Base-by-base conservation (phyloP, 1,140 invertebrate species). In the Helicoverpa armigera region DNA sequence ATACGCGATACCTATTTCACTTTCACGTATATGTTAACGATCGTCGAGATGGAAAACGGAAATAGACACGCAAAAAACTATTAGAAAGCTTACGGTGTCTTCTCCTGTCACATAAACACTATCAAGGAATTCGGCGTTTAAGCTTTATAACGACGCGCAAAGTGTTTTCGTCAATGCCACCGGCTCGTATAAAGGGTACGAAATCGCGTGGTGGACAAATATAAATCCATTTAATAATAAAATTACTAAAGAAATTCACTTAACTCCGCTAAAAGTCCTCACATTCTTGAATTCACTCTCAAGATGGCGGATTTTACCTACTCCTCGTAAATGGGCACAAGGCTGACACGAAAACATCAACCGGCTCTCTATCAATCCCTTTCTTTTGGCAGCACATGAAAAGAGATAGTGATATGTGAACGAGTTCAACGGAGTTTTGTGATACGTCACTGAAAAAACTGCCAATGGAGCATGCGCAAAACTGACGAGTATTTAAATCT, bases 281-380 rank as follows among this genome's bases (percentile, higher is more conserved):
- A 93, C 92, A 94, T 92, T 94, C 91, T 94, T 95, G 92, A 95
- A 95, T 94, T 91, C 92, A 94, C 92, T 95, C 94, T 95, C 94
- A 95, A 95, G 94, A 95, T 95, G 94, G 94, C 94, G 94, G 94
- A 95, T 94, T 94, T 94, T 94, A 94, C 93, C 92, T 94, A 95
- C 92, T 94, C 89, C 90, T 94, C 92, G 92, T 94, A 94, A 95
- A 95, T 94, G 94, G 92, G 94, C 90, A 95, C 94, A 95, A 94
- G 92, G 94, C 93, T 95, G 94, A 94, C 94, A 95, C 92, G 93
- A 94, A 92, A 94, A 94, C 94, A 95, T 94, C 92, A 94, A 94
- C 92, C 92, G 91, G 90, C 92, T 91, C 92, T 93, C 89, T 93
- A 93, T 90, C 89, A 90, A 91, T 94, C 92, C 87, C 89, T 91